These are phyloP conservation scores for Fregata magnificens DNA, from an alignment of 2,113 vertebrate species.

Conservation along the genomic window DNA sequence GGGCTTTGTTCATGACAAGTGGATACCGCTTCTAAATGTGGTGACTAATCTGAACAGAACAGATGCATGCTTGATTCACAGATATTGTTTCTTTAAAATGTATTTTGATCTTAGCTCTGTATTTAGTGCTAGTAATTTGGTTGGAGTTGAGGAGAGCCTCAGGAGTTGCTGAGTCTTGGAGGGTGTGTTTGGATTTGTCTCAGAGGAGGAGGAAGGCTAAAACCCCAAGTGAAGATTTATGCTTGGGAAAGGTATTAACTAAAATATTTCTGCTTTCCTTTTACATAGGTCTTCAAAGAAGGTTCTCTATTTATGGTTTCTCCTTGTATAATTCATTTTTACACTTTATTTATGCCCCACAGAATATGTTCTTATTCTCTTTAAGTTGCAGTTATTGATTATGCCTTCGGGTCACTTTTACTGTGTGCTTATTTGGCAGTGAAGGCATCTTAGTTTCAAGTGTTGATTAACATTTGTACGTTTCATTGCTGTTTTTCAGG, in stretches of 20 bases:
- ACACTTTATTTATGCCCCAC: not conserved
- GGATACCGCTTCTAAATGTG: not conserved
- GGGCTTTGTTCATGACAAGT: not conserved
- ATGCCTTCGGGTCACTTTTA: not conserved
- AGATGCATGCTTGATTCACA: not conserved
- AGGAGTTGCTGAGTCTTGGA: not conserved
- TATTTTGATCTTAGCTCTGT: not conserved
- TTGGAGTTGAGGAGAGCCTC: not conserved
- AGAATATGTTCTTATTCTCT: not conserved
- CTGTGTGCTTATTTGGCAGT: not conserved
- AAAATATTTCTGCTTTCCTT: constrained; percentile 38
- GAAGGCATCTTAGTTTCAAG: not conserved
- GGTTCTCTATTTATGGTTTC: not conserved
- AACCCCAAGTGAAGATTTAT: not conserved
- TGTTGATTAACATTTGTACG: not conserved
- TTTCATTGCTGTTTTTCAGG: constrained; percentile 2
- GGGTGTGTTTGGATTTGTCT: not conserved
- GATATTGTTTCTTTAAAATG: not conserved
- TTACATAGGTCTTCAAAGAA: constrained; percentile 1
- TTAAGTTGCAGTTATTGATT: not conserved
- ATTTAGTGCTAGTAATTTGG: not conserved
- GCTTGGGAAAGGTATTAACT: not conserved
- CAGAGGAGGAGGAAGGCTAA: not conserved
- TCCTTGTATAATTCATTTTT: not conserved
- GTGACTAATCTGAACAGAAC: not conserved